These are phyloP conservation scores for Pimpla rufipes DNA, from an alignment of 2,888 invertebrate genomes.

Conservation along the genomic window DNA sequence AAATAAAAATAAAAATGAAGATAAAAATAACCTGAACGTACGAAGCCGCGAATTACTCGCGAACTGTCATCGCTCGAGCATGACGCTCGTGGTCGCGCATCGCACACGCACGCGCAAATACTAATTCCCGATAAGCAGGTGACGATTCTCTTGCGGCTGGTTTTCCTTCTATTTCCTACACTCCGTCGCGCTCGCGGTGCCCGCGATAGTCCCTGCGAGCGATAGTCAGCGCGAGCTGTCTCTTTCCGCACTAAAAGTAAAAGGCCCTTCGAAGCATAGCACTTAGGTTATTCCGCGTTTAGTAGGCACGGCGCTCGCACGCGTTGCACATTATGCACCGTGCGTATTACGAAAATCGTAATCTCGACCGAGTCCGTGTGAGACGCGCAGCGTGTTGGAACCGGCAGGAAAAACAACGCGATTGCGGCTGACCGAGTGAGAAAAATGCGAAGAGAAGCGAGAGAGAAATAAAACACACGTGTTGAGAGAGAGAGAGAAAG, in stretches of 20 bases:
- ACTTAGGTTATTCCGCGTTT: slow-evolving; percentile 78
- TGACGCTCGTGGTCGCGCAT: too few relatives aligned
- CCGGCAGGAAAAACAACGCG: too few relatives aligned
- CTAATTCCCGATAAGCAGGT: slow-evolving; percentile 80
- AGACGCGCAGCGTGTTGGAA: too few relatives aligned
- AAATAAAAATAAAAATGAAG: too few relatives aligned
- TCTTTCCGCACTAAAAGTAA: too few relatives aligned
- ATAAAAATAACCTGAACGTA: too few relatives aligned
- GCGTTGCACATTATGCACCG: background rate
- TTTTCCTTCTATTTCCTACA: slow-evolving; percentile 75
- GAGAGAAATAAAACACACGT: slow-evolving; percentile 55
- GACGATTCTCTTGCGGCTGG: slow-evolving; percentile 84
- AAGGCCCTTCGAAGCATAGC: slow-evolving; percentile 77
- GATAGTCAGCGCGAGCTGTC: slow-evolving; percentile 51
- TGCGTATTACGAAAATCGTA: too few relatives aligned
- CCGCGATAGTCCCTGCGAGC: slow-evolving; percentile 63
- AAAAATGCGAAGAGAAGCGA: background rate
- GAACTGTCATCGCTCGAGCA: background rate
- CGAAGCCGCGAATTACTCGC: too few relatives aligned
- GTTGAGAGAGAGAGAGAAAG: slow-evolving; percentile 49
- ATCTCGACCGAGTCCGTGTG: too few relatives aligned
- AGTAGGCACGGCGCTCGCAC: slow-evolving; percentile 35
- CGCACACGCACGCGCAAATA: slow-evolving; percentile 21
- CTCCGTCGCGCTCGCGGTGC: slow-evolving; percentile 50
- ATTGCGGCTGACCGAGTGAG: too few relatives aligned